These are phyloP conservation scores for Ptyas mucosa DNA, from an alignment of 2,113 vertebrate genomes.

Conservation along the genomic window DNA sequence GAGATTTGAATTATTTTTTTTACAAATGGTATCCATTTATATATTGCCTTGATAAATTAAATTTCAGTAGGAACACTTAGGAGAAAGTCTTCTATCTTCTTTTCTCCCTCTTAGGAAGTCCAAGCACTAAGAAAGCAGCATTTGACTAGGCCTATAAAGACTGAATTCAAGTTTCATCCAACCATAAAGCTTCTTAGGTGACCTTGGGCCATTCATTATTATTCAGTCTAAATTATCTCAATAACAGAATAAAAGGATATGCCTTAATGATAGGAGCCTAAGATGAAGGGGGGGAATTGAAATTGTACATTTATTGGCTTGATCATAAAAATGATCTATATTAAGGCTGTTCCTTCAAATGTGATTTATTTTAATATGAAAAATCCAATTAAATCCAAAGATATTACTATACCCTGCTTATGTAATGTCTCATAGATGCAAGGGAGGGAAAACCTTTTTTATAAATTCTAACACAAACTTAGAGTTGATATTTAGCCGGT, in stretches of 20 bases:
- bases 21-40: background rate
- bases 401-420: background rate
- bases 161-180: background rate
- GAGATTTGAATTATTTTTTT: background rate
- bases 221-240: background rate
- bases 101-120: background rate
- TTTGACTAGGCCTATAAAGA: background rate
- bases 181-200: background rate
- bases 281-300: background rate
- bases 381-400: background rate
- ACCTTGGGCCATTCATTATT: background rate
- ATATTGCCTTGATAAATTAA: background rate
- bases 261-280: background rate
- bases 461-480: background rate
- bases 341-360: background rate
- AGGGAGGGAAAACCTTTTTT: background rate
- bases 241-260: background rate
- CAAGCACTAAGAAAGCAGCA: background rate
- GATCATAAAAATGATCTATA: background rate
- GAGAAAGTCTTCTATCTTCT: background rate
- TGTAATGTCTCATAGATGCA: background rate
- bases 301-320: background rate
- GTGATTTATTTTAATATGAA: background rate
- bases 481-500: too few species aligned
- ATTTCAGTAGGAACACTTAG: background rate